phyloP scores from a whole-genome alignment of 2,797 vertebrate species.

The Hapalemur alaotrensis region DNA sequence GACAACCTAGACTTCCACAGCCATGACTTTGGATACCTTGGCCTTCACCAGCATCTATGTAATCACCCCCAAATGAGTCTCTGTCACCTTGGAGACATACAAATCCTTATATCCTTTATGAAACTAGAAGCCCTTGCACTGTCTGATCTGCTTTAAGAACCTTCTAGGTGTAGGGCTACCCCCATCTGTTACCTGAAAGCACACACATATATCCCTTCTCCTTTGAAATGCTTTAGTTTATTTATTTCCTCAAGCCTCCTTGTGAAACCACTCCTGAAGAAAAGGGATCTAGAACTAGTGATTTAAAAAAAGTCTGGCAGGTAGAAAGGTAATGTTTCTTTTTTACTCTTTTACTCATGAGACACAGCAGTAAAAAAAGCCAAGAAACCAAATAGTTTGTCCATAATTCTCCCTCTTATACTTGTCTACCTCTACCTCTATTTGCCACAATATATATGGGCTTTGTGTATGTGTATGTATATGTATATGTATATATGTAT shows the following conservation, averaged over 20 bases:
- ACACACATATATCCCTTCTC: background rate
- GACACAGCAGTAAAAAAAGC: background rate
- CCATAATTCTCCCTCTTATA: background rate
- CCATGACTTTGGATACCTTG: background rate
- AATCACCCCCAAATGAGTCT: background rate
- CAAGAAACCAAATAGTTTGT: background rate
- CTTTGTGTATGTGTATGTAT: background rate
- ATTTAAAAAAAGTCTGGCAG: background rate
- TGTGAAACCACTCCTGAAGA: background rate
- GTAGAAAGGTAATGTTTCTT: background rate
- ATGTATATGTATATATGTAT: too few species aligned
- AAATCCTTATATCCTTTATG: background rate
- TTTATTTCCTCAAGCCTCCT: background rate
- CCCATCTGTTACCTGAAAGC: background rate
- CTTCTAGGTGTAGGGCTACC: background rate
- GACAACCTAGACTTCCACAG: background rate
- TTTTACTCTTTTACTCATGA: background rate
- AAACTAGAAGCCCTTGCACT: background rate
- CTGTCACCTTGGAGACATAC: background rate
- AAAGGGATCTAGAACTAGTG: background rate
- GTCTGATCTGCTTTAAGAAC: background rate
- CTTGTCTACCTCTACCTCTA: background rate
- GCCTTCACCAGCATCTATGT: background rate
- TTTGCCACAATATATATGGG: background rate
- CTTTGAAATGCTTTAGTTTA: background rate